Conservation (phyloP, 2,113 vertebrate species). For the Dromas ardeola region DNA sequence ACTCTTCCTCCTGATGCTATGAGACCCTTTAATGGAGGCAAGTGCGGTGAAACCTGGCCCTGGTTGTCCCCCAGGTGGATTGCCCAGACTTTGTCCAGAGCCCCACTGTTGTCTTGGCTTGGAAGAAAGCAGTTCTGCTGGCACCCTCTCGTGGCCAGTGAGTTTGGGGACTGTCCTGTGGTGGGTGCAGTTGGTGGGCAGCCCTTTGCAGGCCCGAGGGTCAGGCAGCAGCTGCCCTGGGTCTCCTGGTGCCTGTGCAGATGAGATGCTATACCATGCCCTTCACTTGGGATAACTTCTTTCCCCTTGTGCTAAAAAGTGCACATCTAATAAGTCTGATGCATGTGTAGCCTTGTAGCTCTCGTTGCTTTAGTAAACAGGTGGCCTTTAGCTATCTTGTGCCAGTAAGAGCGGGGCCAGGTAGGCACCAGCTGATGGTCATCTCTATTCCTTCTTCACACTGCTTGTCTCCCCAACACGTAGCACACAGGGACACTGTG, state of each 20-base stretch:
- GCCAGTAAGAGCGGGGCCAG: neutral
- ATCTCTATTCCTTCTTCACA: neutral
- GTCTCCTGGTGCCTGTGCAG: neutral
- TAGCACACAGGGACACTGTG: rapidly evolving
- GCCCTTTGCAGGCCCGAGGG: neutral
- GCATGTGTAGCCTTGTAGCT: neutral
- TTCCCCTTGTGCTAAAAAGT: neutral
- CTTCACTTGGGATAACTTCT: neutral
- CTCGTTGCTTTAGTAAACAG: neutral
- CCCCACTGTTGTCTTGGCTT: rapidly evolving
- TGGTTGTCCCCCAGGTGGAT: neutral
- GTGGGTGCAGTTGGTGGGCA: neutral
- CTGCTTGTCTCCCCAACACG: neutral
- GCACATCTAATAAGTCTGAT: neutral
- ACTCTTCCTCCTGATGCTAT: neutral
- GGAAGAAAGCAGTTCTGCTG: neutral
- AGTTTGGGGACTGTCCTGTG: rapidly evolving
- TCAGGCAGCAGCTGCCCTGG: neutral
- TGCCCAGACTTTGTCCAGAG: rapidly evolving
- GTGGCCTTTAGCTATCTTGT: neutral
- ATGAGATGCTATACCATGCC: neutral
- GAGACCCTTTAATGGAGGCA: neutral
- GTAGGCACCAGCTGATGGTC: neutral
- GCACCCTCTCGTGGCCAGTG: rapidly evolving
- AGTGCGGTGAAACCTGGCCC: neutral